Percentiles rank a stretch among this genome's conserved stretches.
Conservation (phyloP, 2,797 vertebrate genomes). For the Gorsachius magnificus region DNA sequence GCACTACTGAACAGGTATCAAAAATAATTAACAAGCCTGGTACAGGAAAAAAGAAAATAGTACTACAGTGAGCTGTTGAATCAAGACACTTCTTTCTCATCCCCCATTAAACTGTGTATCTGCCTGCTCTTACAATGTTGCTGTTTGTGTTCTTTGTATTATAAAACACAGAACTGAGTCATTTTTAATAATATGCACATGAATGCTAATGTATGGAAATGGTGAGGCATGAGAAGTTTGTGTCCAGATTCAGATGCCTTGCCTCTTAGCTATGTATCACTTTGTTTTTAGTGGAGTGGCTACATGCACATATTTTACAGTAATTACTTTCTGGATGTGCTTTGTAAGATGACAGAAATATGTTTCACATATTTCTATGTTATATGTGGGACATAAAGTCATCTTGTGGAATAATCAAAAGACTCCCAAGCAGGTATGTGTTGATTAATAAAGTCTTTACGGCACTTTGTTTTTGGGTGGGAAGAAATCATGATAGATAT, state of each 20-base stretch:
- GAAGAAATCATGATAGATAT: slow-evolving; percentile 36
- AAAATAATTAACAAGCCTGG: slow-evolving; percentile 40
- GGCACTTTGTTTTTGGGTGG: slow-evolving; percentile 45
- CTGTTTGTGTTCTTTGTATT: slow-evolving; percentile 38
- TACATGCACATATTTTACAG: slow-evolving; percentile 72
- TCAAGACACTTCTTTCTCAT: background rate
- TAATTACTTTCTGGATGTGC: slow-evolving; percentile 75
- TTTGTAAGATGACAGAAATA: slow-evolving; percentile 76
- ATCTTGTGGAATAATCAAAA: slow-evolving; percentile 75
- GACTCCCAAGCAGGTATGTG: slow-evolving; percentile 66
- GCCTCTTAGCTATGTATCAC: slow-evolving; percentile 58
- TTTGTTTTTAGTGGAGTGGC: slow-evolving; percentile 60
- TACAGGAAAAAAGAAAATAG: background rate
- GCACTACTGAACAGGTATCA: background rate
- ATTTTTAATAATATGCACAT: slow-evolving; percentile 66
- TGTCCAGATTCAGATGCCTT: slow-evolving; percentile 38
- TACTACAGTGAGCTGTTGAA: background rate
- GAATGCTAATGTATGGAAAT: slow-evolving; percentile 73
- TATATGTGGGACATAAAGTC: slow-evolving; percentile 71
- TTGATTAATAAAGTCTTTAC: slow-evolving; percentile 74
- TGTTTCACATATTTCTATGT: slow-evolving; percentile 63
- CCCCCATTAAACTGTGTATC: background rate
- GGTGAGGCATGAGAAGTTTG: slow-evolving; percentile 1
- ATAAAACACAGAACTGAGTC: slow-evolving; percentile 28
- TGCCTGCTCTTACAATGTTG: background rate